These are phyloP conservation scores for Turnix velox DNA, from an alignment of 2,113 vertebrate genomes.

Conservation along the genomic window DNA sequence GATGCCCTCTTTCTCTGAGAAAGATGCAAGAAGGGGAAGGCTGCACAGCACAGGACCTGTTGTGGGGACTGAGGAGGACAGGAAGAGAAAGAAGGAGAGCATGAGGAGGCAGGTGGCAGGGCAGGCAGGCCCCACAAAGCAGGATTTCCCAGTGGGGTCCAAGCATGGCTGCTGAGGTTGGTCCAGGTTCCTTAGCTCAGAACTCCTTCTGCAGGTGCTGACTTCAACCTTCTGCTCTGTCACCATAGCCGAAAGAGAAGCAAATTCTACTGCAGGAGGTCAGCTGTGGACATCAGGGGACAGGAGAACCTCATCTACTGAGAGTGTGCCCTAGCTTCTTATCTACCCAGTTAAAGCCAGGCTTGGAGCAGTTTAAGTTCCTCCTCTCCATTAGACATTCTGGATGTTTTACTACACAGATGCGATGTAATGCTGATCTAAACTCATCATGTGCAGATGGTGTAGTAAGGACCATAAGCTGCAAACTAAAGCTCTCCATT, in stretches of 20 bases:
- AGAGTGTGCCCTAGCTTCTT: not conserved
- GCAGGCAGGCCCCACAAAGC: not conserved
- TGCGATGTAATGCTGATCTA: not conserved
- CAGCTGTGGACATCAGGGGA: not conserved
- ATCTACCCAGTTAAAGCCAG: not conserved
- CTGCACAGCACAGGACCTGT: fast-evolving
- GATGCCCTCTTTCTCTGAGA: not conserved
- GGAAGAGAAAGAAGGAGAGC: not conserved
- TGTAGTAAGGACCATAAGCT: fast-evolving
- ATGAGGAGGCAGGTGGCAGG: not conserved
- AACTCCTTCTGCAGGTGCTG: not conserved
- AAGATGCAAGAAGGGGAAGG: not conserved
- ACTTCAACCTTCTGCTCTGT: not conserved
- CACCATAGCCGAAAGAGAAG: not conserved
- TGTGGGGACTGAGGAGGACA: not conserved
- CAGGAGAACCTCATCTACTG: not conserved
- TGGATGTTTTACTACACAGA: not conserved
- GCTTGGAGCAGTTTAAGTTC: not conserved
- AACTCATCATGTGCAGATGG: not conserved
- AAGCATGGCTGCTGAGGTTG: fast-evolving
- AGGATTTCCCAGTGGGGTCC: not conserved
- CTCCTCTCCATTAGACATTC: not conserved
- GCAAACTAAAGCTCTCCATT: not conserved
- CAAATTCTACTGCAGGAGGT: not conserved
- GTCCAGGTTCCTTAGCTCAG: not conserved